Percentiles rank a stretch among this genome's conserved stretches.
These are phyloP conservation scores for Dicrostonyx torquatus DNA, from an alignment of 2,797 vertebrate genomes.

Conservation along the genomic window DNA sequence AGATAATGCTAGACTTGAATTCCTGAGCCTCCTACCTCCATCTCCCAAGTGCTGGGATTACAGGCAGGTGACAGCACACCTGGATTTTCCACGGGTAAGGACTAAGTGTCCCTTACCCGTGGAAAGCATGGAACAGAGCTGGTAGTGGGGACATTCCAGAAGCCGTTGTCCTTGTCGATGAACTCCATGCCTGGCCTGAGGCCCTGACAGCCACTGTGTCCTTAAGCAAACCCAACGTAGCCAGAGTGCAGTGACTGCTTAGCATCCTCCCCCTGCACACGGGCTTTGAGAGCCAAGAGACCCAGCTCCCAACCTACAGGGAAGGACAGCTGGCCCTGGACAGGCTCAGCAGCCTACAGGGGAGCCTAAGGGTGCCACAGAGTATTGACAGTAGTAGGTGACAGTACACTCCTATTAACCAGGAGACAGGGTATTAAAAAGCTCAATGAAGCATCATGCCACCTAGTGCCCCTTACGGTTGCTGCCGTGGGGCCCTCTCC, in stretches of 20 bases:
- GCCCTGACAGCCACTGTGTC: neutral
- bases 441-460: neutral
- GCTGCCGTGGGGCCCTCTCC: neutral
- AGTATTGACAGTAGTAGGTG: neutral
- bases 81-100: neutral
- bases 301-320: fast-evolving
- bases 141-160: neutral
- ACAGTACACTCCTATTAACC: too few relatives aligned
- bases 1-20: neutral
- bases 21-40: neutral
- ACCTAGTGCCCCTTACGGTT: neutral
- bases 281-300: neutral
- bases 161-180: neutral
- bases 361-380: neutral
- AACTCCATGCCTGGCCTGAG: neutral
- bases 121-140: neutral
- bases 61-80: neutral
- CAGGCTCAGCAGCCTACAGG: neutral
- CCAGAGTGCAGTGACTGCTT: neutral
- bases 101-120: neutral
- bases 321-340: too few relatives aligned
- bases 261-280: neutral
- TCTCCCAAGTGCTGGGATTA: neutral
- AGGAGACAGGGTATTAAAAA: neutral
- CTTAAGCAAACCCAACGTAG: neutral